A percentile compares a stretch with the other conserved stretches of the same genome.
These are phyloP conservation scores for Tachycineta bicolor DNA, from an alignment of 2,113 vertebrate genomes.

Conservation along the genomic window DNA sequence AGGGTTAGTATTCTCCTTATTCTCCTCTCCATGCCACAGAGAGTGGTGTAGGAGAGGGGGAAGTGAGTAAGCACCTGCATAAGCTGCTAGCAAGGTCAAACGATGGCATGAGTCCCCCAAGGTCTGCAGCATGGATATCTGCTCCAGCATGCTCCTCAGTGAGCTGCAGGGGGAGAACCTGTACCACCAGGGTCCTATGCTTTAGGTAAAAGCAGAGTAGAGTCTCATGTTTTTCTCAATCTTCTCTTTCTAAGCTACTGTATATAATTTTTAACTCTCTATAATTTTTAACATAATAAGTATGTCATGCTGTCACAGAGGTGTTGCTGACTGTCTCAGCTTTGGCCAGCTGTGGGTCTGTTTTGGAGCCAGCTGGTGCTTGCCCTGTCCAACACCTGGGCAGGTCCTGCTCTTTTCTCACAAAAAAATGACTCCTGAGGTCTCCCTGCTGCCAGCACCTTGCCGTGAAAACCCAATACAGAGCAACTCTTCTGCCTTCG, in stretches of 20 bases:
- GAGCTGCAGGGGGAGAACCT: background rate
- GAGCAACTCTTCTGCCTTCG: background rate
- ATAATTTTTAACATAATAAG: background rate
- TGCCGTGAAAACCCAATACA: background rate
- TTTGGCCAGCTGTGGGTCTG: background rate
- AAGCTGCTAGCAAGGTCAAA: background rate
- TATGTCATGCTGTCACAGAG: background rate
- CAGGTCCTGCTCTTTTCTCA: background rate
- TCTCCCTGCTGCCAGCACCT: background rate
- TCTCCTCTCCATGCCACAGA: background rate
- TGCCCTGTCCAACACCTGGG: background rate
- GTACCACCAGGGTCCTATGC: too few relatives aligned
- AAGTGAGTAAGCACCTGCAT: background rate
- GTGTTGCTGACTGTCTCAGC: background rate
- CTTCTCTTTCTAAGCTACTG: background rate
- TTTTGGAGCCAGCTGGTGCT: background rate
- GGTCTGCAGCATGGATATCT: rapidly evolving
- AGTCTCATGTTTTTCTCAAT: background rate
- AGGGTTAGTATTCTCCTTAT: background rate
- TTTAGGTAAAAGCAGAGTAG: background rate
- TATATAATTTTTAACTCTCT: background rate
- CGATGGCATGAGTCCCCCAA: background rate
- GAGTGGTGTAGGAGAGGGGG: too few relatives aligned
- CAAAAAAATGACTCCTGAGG: background rate
- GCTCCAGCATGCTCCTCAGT: background rate